Conservation (phyloP, 1,140 invertebrate genomes). For the Zaprionus capensis region DNA sequence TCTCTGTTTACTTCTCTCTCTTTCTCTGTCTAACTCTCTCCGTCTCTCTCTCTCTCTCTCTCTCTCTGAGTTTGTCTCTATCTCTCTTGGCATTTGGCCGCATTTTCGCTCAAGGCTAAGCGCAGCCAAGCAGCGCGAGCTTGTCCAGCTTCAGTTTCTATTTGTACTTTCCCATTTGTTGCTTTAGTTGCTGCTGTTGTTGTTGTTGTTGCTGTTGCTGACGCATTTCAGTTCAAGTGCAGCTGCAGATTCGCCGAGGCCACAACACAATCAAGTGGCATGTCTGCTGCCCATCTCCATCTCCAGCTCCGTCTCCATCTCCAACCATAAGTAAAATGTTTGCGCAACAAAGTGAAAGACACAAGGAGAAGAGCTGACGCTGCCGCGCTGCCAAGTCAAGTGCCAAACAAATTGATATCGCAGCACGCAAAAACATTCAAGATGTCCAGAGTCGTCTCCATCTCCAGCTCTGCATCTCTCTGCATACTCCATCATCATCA, state of each 20-base stretch:
- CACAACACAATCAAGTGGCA: slow-evolving; percentile 54
- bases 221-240: slow-evolving; percentile 82
- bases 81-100: slow-evolving; percentile 18
- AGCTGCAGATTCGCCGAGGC: slow-evolving; percentile 53
- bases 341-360: slow-evolving; percentile 78
- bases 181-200: slow-evolving; percentile 34
- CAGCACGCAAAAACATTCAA: slow-evolving; percentile 73
- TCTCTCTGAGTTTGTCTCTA: background rate
- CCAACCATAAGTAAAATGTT: slow-evolving; percentile 69
- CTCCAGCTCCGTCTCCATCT: slow-evolving; percentile 17
- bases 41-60: background rate
- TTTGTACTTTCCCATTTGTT: slow-evolving; percentile 79
- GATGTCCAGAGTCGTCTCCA: slow-evolving; percentile 21
- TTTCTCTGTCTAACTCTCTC: background rate
- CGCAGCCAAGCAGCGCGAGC: slow-evolving; percentile 25
- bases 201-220: slow-evolving; percentile 44
- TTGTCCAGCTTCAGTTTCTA: slow-evolving; percentile 63
- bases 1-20: background rate
- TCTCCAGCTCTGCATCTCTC: slow-evolving; percentile 18
- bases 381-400: slow-evolving; percentile 39
- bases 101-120: slow-evolving; percentile 43
- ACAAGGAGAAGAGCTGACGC: background rate
- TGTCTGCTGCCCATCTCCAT: slow-evolving; percentile 26
- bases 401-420: slow-evolving; percentile 80
- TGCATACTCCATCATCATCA: slow-evolving; percentile 72